phyloP scores from a whole-genome alignment of 1,140 invertebrate species.

The Dreissena rostriformis region DNA sequence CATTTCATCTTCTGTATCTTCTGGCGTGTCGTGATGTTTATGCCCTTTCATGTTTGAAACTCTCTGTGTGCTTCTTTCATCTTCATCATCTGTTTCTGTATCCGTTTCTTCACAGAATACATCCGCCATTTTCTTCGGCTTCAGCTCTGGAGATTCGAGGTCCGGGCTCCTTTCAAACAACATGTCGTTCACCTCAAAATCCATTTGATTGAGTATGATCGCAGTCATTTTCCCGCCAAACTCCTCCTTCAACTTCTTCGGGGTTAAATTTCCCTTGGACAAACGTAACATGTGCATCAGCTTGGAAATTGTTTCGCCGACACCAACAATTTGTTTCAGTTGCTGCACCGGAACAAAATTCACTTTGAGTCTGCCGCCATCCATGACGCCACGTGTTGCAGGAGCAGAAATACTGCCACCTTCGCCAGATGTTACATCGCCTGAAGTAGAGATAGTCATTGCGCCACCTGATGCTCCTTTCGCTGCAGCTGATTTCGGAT shows the following conservation, averaged over 20 bases:
- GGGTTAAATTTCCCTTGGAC: slow-evolving; percentile 1
- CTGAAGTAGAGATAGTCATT: no score
- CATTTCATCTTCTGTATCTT: neutral
- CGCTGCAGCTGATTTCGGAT: no score
- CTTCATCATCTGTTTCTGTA: neutral
- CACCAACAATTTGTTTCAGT: neutral
- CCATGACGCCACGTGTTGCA: neutral
- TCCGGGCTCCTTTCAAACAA: neutral
- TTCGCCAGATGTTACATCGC: no score
- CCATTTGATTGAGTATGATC: slow-evolving; percentile 4
- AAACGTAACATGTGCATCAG: neutral
- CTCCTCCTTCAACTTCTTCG: slow-evolving; percentile 6
- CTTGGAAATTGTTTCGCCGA: slow-evolving; percentile 3
- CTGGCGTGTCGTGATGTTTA: neutral
- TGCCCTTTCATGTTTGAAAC: neutral
- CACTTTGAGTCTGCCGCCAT: no score
- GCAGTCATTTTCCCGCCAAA: slow-evolving; percentile 13
- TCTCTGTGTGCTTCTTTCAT: neutral
- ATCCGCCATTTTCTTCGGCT: neutral
- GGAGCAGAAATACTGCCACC: slow-evolving; percentile 11
- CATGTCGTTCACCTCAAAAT: slow-evolving; percentile 10
- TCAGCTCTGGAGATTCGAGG: neutral
- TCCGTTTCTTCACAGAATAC: neutral
- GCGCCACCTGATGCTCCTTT: no score
- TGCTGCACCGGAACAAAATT: slow-evolving; percentile 7